Percentiles rank a stretch among this genome's conserved stretches.
Conservation (phyloP, 2,888 invertebrate genomes). For the Hemicrepidius hirtus region DNA sequence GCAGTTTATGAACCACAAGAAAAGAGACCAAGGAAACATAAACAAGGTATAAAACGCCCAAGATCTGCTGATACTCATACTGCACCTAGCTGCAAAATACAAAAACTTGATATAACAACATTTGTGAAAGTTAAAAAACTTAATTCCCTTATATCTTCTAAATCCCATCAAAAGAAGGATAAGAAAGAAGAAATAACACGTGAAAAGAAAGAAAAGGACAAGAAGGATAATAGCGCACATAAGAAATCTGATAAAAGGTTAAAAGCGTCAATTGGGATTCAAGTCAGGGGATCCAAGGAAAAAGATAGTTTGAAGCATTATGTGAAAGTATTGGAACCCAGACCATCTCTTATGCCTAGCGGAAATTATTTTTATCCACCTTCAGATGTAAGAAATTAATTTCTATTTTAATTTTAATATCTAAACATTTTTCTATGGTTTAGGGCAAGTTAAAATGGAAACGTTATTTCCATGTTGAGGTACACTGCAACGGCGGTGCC, state of each 20-base stretch:
- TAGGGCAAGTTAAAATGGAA: conserved; percentile 75
- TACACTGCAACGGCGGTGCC: conserved; percentile 96
- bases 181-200: conserved; percentile 42
- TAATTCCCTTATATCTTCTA: neutral
- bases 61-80: conserved; percentile 63
- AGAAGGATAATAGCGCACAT: conserved; percentile 31
- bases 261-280: conserved; percentile 53
- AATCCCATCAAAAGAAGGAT: conserved; percentile 36
- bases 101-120: conserved; percentile 29
- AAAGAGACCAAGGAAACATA: conserved; percentile 52
- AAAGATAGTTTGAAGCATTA: conserved; percentile 37
- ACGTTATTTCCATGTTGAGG: conserved; percentile 90
- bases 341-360: conserved; percentile 57
- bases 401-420: neutral
- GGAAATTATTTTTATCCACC: conserved; percentile 70
- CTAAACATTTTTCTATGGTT: neutral
- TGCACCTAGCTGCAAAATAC: conserved; percentile 57
- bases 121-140: conserved; percentile 18
- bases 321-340: conserved; percentile 55
- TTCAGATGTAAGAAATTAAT: conserved; percentile 65
- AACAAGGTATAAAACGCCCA: conserved; percentile 63
- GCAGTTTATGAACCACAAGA: conserved; percentile 53
- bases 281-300: conserved; percentile 49
- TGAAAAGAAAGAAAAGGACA: conserved; percentile 48
- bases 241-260: conserved; percentile 42